A percentile compares a stretch with the other conserved stretches of the same genome.
phyloP scores from a whole-genome alignment of 1,140 invertebrate genomes.

The Polyergus mexicanus region DNA sequence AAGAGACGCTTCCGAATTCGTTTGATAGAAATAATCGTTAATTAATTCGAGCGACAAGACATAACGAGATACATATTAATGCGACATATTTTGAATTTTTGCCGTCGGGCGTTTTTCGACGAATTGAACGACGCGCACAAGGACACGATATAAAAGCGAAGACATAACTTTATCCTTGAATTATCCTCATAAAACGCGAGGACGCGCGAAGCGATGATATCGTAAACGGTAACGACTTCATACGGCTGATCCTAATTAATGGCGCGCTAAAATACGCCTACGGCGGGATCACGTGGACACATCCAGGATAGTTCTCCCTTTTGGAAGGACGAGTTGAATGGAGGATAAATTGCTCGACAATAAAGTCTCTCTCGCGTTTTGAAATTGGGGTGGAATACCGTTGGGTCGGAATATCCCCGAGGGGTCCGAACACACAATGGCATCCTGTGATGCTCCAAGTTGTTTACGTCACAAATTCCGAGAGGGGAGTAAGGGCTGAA shows the following conservation, averaged over 20 bases:
- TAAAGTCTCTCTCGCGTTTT: slow-evolving; percentile 59
- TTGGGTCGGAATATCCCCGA: slow-evolving; percentile 38
- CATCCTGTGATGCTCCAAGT: slow-evolving; percentile 20
- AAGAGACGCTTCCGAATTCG: not conserved
- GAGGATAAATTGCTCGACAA: slow-evolving; percentile 76
- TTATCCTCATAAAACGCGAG: slow-evolving; percentile 22
- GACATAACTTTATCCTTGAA: slow-evolving; percentile 24
- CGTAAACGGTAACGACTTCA: slow-evolving; percentile 54
- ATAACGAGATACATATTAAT: slow-evolving; percentile 19
- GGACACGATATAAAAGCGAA: slow-evolving; percentile 6
- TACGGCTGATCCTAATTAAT: slow-evolving; percentile 50
- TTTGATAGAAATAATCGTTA: slow-evolving; percentile 41
- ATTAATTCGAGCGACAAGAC: slow-evolving; percentile 43
- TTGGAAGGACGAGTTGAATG: slow-evolving; percentile 67
- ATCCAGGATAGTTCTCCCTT: slow-evolving; percentile 36
- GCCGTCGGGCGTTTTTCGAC: not conserved
- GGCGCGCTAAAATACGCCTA: slow-evolving; percentile 47
- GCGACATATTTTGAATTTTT: slow-evolving; percentile 32
- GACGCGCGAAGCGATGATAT: slow-evolving; percentile 16
- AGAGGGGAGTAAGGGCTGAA: not conserved
- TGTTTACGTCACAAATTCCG: slow-evolving; percentile 57
- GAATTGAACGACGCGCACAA: slow-evolving; percentile 1
- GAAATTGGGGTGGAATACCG: slow-evolving; percentile 42
- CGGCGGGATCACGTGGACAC: not conserved
- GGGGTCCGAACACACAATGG: slow-evolving; percentile 60